Base-by-base conservation (phyloP, 2,888 invertebrate species). In the Rhingia campestris region DNA sequence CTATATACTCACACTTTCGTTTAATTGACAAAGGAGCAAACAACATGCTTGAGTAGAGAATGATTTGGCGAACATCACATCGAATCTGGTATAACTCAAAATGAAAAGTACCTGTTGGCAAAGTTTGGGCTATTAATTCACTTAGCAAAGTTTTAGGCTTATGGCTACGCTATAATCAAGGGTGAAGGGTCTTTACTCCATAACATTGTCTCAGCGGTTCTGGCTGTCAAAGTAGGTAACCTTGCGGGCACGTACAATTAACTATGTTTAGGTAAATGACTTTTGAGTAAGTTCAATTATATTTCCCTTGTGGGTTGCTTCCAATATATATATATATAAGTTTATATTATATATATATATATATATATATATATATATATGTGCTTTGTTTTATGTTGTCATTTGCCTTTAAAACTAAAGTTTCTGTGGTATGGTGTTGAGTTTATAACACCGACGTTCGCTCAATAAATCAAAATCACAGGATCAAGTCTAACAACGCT, bases 101-200 rank as follows among this genome's bases (percentile, higher is more conserved):
- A 22, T 22, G 22, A 22, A 22, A 22, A 22, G 22, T 22, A 59
- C 58, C 66, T 59, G 51, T 67, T 66, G 35, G 37, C n/a, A 59
- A 59, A 59, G 39, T 45, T 59, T 43, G 41, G 41, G 54, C 41
- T 53, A 67, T 59, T 53, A 67, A 75, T 67, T 51, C 58, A 59
- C 74, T 66, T 75, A 67, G 43, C 22, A 43, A 43, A 51, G 47
- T 39, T 49, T 10, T 30, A 33, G 39, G 64, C 43, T 22, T 22
- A 22, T 22, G 22, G 22, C 66, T 51, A 33, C 45, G 22, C 32
- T n/a, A 35, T 66, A 66, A 74, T 66, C 49, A 58, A 58, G 51
- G 33, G 35, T 59, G 49, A 75, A 66, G 66, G 59, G 35, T 67
- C 41, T 58, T 66, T 58, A 59, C 37, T 53, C 37, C 32, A 51